Percentiles rank a stretch among this genome's conserved stretches.
Conservation (phyloP, 1,140 invertebrate genomes). For the Oscheius sp. region DNA sequence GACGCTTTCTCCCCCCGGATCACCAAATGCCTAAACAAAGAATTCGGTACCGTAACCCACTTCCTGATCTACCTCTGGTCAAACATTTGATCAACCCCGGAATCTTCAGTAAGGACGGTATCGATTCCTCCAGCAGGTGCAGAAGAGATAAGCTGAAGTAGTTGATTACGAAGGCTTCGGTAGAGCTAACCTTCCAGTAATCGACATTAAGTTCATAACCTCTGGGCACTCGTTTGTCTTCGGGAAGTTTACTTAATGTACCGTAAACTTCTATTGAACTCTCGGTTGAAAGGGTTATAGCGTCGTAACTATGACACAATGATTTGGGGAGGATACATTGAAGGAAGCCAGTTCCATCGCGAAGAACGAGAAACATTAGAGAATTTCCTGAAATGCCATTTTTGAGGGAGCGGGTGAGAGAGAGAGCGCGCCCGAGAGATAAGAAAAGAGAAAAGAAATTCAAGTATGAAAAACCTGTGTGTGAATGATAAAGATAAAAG, state of each 20-base stretch:
- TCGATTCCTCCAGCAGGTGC: constrained; percentile 96
- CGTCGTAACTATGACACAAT: constrained; percentile 86
- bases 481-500: too few species aligned
- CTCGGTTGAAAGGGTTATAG: constrained; percentile 83
- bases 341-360: constrained; percentile 92
- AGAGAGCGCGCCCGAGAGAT: too few species aligned
- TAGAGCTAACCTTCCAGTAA: too few species aligned
- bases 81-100: constrained; percentile 89
- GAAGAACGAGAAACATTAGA: constrained; percentile 85
- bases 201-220: constrained; percentile 89
- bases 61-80: too few species aligned
- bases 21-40: constrained; percentile 93
- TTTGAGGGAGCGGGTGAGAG: too few species aligned
- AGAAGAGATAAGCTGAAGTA: constrained; percentile 78
- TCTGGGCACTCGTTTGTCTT: constrained; percentile 92
- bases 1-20: constrained; percentile 95
- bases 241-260: constrained; percentile 73
- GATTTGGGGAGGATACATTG: constrained; percentile 83
- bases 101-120: constrained; percentile 90
- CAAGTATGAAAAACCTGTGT: too few species aligned
- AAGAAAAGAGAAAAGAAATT: too few species aligned
- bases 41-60: too few species aligned
- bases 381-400: too few species aligned
- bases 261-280: constrained; percentile 83
- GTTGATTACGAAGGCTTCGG: too few species aligned